These are phyloP conservation scores for Molothrus ater DNA, from an alignment of 2,797 vertebrate genomes.

Conservation along the genomic window DNA sequence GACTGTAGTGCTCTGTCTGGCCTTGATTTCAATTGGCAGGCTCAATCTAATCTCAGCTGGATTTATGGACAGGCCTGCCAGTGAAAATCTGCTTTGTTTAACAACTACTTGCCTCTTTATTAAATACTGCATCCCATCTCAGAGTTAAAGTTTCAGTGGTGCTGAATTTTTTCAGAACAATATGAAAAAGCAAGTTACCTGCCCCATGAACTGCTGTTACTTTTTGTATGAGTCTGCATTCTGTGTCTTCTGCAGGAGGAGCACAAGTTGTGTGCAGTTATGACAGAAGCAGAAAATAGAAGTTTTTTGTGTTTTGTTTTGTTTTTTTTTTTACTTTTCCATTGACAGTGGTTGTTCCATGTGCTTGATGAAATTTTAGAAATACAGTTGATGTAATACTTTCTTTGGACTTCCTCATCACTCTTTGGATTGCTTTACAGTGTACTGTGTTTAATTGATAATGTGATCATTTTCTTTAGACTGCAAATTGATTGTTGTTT, in stretches of 20 bases:
- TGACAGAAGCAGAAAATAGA: not conserved
- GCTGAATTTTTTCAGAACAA: not conserved
- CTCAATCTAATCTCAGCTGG: not conserved
- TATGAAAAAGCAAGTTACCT: not conserved
- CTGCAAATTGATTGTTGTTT: not conserved
- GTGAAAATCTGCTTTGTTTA: not conserved
- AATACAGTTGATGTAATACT: not conserved
- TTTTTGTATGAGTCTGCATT: not conserved
- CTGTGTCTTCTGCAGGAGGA: not conserved
- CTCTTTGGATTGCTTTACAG: not conserved
- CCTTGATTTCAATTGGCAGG: not conserved
- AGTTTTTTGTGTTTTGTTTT: not conserved
- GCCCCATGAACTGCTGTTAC: not conserved
- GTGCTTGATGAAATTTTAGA: not conserved
- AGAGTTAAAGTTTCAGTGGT: not conserved
- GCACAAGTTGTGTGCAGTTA: not conserved
- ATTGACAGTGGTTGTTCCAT: not conserved
- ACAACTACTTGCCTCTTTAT: not conserved
- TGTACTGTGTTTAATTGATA: not conserved
- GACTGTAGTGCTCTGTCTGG: not conserved
- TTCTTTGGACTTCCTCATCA: not conserved
- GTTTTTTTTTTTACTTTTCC: not conserved
- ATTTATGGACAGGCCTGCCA: not conserved
- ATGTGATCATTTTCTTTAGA: not conserved
- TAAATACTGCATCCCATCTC: not conserved